Conservation (phyloP, 1,140 invertebrate species). For the Piezodorus guildinii region DNA sequence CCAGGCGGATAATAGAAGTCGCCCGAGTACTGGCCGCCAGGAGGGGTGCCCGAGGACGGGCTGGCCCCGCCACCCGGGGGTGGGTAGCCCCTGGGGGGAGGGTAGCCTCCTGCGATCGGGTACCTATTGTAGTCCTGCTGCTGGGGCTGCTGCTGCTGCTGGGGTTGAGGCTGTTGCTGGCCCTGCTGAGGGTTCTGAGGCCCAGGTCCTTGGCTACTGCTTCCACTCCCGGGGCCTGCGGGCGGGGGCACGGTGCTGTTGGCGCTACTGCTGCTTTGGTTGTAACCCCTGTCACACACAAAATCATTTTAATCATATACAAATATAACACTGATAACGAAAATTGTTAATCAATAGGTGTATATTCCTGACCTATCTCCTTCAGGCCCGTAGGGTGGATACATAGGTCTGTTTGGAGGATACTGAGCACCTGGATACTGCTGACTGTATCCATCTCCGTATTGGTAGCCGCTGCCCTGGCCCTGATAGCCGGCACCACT, state of each 20-base stretch:
- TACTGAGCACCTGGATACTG: conserved; percentile 28
- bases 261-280: conserved; percentile 12
- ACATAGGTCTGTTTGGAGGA: conserved; percentile 46
- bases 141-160: neutral
- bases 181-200: neutral
- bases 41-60: neutral
- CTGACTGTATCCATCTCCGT: conserved; percentile 37
- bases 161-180: neutral
- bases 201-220: neutral
- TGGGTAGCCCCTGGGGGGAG: conserved; percentile 29
- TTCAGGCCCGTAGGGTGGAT: conserved; percentile 61
- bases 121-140: conserved; percentile 23
- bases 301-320: neutral
- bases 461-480: conserved; percentile 36
- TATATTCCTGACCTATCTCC: conserved; percentile 43
- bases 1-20: conserved; percentile 44
- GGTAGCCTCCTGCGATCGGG: conserved; percentile 18
- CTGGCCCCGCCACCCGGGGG: conserved; percentile 11
- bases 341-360: neutral
- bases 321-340: neutral
- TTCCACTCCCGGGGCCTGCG: neutral
- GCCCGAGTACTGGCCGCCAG: conserved; percentile 8
- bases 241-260: conserved; percentile 11
- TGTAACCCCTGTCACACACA: conserved; percentile 15
- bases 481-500: conserved; percentile 41